Percentiles rank a stretch among this genome's conserved stretches.
phyloP scores from a whole-genome alignment of 2,797 vertebrate genomes.

The Malurus splendens region DNA sequence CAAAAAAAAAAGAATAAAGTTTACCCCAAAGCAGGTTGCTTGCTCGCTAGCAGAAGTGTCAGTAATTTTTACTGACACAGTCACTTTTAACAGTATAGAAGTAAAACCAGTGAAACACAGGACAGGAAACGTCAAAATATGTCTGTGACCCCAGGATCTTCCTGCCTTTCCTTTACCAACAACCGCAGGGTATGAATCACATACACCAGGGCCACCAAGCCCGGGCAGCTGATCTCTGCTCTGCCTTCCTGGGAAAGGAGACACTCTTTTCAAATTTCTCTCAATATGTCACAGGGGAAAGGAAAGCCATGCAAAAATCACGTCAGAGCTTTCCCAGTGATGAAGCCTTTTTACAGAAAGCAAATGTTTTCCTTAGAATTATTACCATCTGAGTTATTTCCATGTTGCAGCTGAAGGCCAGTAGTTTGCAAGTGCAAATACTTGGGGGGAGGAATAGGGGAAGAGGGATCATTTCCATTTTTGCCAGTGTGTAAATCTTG shows the following conservation, averaged over 20 bases:
- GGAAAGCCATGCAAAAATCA: constrained; percentile 9
- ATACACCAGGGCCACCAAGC: not conserved
- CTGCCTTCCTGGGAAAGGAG: not conserved
- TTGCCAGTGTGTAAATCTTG: constrained; percentile 32
- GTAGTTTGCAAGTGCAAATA: constrained; percentile 46
- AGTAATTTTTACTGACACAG: not conserved
- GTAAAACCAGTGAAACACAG: not conserved
- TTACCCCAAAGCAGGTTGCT: not conserved
- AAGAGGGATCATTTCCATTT: constrained; percentile 8
- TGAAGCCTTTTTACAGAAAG: constrained; percentile 16
- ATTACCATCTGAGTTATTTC: constrained; percentile 49
- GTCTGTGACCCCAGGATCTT: not conserved
- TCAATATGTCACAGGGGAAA: not conserved
- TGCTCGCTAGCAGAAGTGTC: not conserved
- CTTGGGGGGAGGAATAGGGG: not conserved
- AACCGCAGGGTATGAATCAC: not conserved
- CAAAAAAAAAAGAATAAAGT: not conserved
- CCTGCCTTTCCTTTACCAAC: not conserved
- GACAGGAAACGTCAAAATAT: constrained; percentile 17
- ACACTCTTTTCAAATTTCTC: not conserved
- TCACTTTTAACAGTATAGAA: not conserved
- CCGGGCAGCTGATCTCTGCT: not conserved
- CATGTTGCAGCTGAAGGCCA: constrained; percentile 27
- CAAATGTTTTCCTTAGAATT: constrained; percentile 51
- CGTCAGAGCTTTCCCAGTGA: not conserved